These are phyloP conservation scores for Montipora capricornis DNA, from an alignment of 64 coral and sea anemone genomes.

Conservation along the genomic window DNA sequence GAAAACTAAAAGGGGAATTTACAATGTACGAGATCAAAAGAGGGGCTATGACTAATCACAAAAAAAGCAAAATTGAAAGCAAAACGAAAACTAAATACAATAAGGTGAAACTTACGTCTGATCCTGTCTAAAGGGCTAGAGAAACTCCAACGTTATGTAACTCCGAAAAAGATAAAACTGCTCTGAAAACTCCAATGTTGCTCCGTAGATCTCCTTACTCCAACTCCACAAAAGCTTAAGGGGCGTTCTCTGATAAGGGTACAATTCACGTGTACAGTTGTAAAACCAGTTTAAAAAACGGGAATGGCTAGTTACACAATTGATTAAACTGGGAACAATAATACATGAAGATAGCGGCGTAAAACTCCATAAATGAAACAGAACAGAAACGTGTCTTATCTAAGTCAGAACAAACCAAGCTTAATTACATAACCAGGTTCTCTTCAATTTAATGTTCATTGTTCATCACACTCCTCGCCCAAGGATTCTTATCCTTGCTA, in stretches of 20 bases:
- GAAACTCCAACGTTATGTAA: neutral
- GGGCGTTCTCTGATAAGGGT: neutral
- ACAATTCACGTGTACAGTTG: constrained; percentile 15
- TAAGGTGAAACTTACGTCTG: neutral
- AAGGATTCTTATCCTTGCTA: too few species aligned
- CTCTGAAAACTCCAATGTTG: neutral
- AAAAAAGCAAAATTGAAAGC: neutral
- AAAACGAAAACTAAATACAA: too few species aligned
- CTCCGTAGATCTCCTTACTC: constrained; percentile 2
- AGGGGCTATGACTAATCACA: constrained; percentile 17
- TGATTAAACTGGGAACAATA: neutral
- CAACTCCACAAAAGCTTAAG: neutral
- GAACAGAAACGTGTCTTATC: constrained; percentile 14
- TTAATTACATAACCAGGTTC: neutral
- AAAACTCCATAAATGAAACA: constrained; percentile 8
- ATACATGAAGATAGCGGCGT: neutral
- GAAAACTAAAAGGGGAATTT: constrained; percentile 5
- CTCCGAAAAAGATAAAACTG: constrained; percentile 15
- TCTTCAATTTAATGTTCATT: neutral
- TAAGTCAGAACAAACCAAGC: constrained; percentile 12
- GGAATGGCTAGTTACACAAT: neutral
- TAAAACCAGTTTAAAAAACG: constrained; percentile 15
- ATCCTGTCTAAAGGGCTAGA: constrained; percentile 14
- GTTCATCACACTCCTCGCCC: neutral
- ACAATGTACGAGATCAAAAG: constrained; percentile 9